These are phyloP conservation scores for Idaea straminata DNA, from an alignment of 2,888 invertebrate genomes.

Conservation along the genomic window DNA sequence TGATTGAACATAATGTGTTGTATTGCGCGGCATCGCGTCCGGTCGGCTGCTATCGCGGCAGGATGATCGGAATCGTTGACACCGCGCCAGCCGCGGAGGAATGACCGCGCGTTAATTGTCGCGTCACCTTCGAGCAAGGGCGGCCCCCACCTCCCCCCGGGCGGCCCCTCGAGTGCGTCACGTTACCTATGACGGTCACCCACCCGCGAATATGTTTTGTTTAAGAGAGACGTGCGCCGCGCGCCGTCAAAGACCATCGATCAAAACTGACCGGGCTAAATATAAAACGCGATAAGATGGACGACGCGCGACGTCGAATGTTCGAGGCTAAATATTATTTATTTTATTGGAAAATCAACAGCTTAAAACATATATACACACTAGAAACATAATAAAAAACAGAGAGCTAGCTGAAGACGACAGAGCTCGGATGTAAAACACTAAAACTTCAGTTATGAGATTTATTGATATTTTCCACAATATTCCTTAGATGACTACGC, in stretches of 20 bases:
- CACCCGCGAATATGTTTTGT: slow-evolving; percentile 49
- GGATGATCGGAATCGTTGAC: slow-evolving; percentile 76
- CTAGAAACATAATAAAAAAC: too few relatives aligned
- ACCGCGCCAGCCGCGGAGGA: slow-evolving; percentile 68
- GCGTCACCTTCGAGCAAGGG: slow-evolving; percentile 74
- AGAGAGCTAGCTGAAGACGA: too few relatives aligned
- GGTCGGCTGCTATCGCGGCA: slow-evolving; percentile 60
- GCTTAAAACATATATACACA: too few relatives aligned
- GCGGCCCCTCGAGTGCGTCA: slow-evolving; percentile 51
- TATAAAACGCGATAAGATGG: slow-evolving; percentile 15
- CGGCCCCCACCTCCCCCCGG: slow-evolving; percentile 41
- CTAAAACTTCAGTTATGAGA: too few relatives aligned
- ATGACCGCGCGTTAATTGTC: slow-evolving; percentile 77
- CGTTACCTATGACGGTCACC: slow-evolving; percentile 55
- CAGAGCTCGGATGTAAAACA: too few relatives aligned
- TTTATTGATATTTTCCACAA: too few relatives aligned
- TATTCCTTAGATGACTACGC: too few relatives aligned
- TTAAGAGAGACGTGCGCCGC: slow-evolving; percentile 28
- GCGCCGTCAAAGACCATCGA: slow-evolving; percentile 19
- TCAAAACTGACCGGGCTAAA: slow-evolving; percentile 29
- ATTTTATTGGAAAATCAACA: too few relatives aligned
- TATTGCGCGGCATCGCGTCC: slow-evolving; percentile 55
- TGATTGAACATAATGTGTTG: slow-evolving; percentile 35
- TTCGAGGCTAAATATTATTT: background rate
- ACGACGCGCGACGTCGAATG: background rate